phyloP scores from a whole-genome alignment of 1,140 invertebrate species.

The Eumeta japonica region DNA sequence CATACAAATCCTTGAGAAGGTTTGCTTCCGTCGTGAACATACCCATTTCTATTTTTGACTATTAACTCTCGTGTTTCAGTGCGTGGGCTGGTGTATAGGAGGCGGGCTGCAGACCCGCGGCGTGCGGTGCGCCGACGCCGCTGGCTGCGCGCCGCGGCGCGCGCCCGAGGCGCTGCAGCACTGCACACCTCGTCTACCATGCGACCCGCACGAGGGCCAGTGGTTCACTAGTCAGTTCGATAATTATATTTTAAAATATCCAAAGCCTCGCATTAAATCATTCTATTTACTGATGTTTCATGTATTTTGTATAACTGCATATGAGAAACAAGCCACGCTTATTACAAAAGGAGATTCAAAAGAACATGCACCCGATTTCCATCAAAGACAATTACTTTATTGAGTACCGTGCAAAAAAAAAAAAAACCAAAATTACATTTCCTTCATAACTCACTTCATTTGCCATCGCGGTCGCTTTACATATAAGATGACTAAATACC shows the following conservation, averaged over 20 bases:
- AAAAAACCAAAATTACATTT: too few relatives aligned
- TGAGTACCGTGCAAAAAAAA: too few relatives aligned
- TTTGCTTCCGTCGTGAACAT: too few relatives aligned
- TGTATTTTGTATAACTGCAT: not conserved
- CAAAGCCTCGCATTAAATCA: too few relatives aligned
- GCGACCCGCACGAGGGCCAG: conserved; percentile 56
- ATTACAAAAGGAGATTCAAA: not conserved
- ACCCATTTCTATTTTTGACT: too few relatives aligned
- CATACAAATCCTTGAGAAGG: too few relatives aligned
- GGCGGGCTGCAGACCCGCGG: conserved; percentile 64
- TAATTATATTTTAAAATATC: conserved; percentile 4
- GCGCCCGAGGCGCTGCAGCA: conserved; percentile 55
- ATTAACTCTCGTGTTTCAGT: conserved; percentile 29
- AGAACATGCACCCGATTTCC: too few relatives aligned
- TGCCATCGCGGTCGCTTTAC: too few relatives aligned
- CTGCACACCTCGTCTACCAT: conserved; percentile 58
- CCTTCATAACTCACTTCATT: too few relatives aligned
- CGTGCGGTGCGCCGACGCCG: conserved; percentile 61
- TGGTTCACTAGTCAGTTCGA: conserved; percentile 59
- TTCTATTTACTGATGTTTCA: not conserved
- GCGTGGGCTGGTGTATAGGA: conserved; percentile 61
- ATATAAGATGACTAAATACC: too few relatives aligned
- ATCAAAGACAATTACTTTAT: too few relatives aligned
- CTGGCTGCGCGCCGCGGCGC: conserved; percentile 52
- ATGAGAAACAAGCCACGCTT: not conserved